Percentiles rank a stretch among this genome's conserved stretches.
phyloP scores from a whole-genome alignment of 2,888 invertebrate genomes.

The Dryadula phaetusa region DNA sequence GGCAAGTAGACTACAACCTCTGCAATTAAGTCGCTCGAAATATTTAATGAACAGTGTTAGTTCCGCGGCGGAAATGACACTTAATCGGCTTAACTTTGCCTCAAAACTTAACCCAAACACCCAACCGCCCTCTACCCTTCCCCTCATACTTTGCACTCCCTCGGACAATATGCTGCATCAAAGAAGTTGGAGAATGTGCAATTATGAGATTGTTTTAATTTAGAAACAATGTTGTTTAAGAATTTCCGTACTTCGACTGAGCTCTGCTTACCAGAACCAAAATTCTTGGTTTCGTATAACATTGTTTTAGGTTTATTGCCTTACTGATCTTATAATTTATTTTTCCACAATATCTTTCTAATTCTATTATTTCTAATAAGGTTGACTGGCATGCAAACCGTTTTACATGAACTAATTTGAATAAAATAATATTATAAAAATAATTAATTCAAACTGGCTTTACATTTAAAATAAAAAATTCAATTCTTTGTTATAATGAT shows the following conservation, averaged over 20 bases:
- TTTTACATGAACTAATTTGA: slow-evolving; percentile 6
- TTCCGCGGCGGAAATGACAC: slow-evolving; percentile 81
- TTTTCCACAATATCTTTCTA: slow-evolving; percentile 50
- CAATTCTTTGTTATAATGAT: too few species aligned
- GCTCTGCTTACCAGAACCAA: slow-evolving; percentile 76
- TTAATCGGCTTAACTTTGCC: slow-evolving; percentile 82
- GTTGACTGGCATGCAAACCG: slow-evolving; percentile 34
- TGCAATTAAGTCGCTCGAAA: slow-evolving; percentile 80
- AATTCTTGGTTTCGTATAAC: slow-evolving; percentile 79
- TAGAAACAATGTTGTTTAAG: slow-evolving; percentile 82
- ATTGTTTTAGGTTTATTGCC: slow-evolving; percentile 78
- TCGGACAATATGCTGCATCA: slow-evolving; percentile 76
- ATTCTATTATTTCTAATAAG: slow-evolving; percentile 34
- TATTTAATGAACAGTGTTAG: slow-evolving; percentile 83
- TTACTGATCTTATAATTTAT: slow-evolving; percentile 63
- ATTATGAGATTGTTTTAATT: slow-evolving; percentile 85
- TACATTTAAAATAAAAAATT: slow-evolving; percentile 3
- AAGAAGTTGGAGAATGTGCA: slow-evolving; percentile 82
- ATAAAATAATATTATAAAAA: too few species aligned
- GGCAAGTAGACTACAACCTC: slow-evolving; percentile 65
- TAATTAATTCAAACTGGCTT: too few species aligned
- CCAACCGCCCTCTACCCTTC: slow-evolving; percentile 49
- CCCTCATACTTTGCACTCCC: slow-evolving; percentile 47
- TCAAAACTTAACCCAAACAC: slow-evolving; percentile 71
- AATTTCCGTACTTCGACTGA: slow-evolving; percentile 76